Conservation (phyloP, 2,113 vertebrate genomes). For the Ivindomyrus marchei region DNA sequence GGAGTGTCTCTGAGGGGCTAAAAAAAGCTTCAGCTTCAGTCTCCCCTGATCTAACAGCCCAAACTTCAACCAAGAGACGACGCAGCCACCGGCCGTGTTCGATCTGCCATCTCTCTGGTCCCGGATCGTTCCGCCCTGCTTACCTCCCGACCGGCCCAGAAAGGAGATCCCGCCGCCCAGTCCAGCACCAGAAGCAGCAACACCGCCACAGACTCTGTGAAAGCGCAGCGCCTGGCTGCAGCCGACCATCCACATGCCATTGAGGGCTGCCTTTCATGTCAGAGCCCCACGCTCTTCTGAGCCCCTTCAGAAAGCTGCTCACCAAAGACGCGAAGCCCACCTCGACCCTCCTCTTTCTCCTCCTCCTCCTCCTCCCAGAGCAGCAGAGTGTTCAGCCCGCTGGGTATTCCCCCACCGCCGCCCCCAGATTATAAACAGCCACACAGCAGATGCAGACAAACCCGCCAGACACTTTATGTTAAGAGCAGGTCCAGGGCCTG, state of each 20-base stretch:
- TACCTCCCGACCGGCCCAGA: constrained; percentile 30
- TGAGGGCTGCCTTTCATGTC: not conserved
- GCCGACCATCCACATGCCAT: not conserved
- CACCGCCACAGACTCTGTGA: not conserved
- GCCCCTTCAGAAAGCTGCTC: not conserved
- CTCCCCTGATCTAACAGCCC: not conserved
- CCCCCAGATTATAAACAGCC: not conserved
- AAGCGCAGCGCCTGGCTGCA: not conserved
- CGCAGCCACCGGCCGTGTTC: not conserved
- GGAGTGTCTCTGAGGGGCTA: not conserved
- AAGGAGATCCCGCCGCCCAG: not conserved
- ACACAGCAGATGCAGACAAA: not conserved
- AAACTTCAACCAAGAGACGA: not conserved
- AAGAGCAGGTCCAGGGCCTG: not conserved
- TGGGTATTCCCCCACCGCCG: not conserved
- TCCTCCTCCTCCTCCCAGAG: not conserved
- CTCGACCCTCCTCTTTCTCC: not conserved
- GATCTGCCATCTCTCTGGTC: not conserved
- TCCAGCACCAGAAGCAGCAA: constrained; percentile 19
- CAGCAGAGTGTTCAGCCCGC: not conserved
- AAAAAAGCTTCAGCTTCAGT: not conserved
- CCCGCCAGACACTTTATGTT: not conserved
- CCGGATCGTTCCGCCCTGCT: not conserved
- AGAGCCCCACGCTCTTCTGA: not conserved
- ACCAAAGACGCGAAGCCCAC: not conserved